A percentile compares a stretch with the other conserved stretches of the same genome.
These are phyloP conservation scores for Lycaena phlaeas DNA, from an alignment of 2,888 invertebrate genomes.

Conservation along the genomic window DNA sequence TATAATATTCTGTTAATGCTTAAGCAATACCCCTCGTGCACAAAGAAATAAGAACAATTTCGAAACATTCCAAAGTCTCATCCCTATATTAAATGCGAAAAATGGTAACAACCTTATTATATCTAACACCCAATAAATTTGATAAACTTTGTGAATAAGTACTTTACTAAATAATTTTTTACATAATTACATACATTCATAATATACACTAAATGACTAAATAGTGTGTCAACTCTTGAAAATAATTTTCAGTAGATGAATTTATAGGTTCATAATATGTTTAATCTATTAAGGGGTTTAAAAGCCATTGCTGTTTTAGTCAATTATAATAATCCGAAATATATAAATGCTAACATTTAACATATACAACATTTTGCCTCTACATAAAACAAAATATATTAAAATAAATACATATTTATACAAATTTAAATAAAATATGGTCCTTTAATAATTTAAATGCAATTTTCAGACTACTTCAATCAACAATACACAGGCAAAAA, in stretches of 20 bases:
- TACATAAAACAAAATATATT: constrained; percentile 5
- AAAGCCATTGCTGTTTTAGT: too few relatives aligned
- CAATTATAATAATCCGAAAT: too few relatives aligned
- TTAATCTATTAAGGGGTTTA: too few relatives aligned
- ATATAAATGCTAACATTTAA: too few relatives aligned
- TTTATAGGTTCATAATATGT: too few relatives aligned
- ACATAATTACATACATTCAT: not conserved
- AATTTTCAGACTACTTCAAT: constrained; percentile 5
- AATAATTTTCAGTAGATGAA: too few relatives aligned
- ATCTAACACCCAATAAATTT: constrained; percentile 4
- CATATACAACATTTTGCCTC: constrained; percentile 1
- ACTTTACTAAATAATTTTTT: constrained; percentile 2
- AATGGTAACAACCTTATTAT: not conserved
- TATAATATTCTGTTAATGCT: too few relatives aligned
- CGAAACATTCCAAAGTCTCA: too few relatives aligned
- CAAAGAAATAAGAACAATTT: too few relatives aligned
- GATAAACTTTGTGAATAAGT: not conserved
- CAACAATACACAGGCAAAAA: constrained; percentile 9
- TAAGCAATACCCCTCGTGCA: too few relatives aligned
- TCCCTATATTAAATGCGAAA: not conserved
- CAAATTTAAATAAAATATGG: constrained; percentile 5
- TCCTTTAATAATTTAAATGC: constrained; percentile 7
- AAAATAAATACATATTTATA: not conserved
- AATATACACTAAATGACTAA: too few relatives aligned
- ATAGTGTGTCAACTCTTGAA: too few relatives aligned